These are phyloP conservation scores for Numida meleagris DNA, from an alignment of 2,113 vertebrate genomes.

Conservation along the genomic window DNA sequence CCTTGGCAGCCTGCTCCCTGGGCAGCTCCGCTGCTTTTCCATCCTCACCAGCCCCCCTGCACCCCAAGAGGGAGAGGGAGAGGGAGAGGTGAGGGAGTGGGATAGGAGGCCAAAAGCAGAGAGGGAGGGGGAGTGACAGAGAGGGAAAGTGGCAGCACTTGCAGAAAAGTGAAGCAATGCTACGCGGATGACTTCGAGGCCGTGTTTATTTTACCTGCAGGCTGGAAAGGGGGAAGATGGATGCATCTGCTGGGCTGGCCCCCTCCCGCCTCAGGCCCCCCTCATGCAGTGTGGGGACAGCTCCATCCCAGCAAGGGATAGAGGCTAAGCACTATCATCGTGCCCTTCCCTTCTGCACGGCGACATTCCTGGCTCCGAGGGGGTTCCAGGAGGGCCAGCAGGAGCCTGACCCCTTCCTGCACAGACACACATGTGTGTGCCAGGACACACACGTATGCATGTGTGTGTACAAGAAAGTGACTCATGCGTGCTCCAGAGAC, in stretches of 20 bases:
- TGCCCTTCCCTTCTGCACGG: neutral
- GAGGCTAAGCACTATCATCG: fast-evolving
- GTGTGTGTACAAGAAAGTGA: fast-evolving
- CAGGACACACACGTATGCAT: neutral
- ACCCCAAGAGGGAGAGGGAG: neutral
- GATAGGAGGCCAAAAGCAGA: neutral
- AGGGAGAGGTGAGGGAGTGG: neutral
- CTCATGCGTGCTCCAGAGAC: neutral
- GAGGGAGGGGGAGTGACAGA: neutral
- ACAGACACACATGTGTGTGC: fast-evolving
- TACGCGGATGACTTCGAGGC: neutral
- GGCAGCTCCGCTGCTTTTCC: neutral
- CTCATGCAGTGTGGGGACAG: fast-evolving
- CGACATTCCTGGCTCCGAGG: neutral
- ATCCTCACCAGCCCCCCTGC: neutral
- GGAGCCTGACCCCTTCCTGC: neutral
- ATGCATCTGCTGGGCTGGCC: neutral
- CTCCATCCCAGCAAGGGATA: neutral
- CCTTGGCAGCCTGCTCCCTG: neutral
- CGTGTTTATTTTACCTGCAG: constrained; percentile 41
- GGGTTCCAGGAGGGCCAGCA: neutral
- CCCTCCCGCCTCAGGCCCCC: neutral
- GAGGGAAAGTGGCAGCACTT: neutral
- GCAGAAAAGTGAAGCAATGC: neutral
- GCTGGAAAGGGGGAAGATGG: neutral